These are phyloP conservation scores for Hyphantria cunea DNA, from an alignment of 1,140 invertebrate species.

Conservation along the genomic window DNA sequence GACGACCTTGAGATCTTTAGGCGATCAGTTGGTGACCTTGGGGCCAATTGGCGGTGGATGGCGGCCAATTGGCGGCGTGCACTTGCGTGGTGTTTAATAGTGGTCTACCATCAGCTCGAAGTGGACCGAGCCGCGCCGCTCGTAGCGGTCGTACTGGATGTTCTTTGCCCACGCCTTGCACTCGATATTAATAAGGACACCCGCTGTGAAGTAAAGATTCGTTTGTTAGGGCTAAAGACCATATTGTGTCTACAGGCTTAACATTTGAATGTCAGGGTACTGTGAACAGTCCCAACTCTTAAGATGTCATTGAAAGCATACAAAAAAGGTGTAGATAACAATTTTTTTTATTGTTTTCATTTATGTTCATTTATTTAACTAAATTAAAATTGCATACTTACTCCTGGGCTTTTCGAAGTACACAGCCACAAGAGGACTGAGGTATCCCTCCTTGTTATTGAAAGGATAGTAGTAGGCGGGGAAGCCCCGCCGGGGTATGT, in stretches of 20 bases:
- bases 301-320: too few species aligned
- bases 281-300: too few species aligned
- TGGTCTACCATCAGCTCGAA: conserved; percentile 96
- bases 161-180: conserved; percentile 98
- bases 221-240: too few species aligned
- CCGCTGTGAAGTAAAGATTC: conserved; percentile 82
- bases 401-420: conserved; percentile 91
- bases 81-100: conserved; percentile 48
- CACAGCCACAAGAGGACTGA: conserved; percentile 94
- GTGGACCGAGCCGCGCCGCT: conserved; percentile 95
- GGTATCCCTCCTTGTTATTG: conserved; percentile 90
- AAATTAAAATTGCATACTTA: conserved; percentile 75
- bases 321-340: too few species aligned
- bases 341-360: too few species aligned
- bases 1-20: conserved; percentile 11
- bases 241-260: too few species aligned
- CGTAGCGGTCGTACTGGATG: conserved; percentile 93
- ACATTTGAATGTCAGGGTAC: too few species aligned
- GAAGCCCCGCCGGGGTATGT: conserved; percentile 90
- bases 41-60: conserved; percentile 20
- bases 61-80: conserved; percentile 39
- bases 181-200: conserved; percentile 96
- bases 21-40: conserved; percentile 28
- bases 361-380: too few species aligned
- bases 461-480: conserved; percentile 91